These are phyloP conservation scores for Acrobasis repandana DNA, from an alignment of 2,888 invertebrate species.

Conservation along the genomic window DNA sequence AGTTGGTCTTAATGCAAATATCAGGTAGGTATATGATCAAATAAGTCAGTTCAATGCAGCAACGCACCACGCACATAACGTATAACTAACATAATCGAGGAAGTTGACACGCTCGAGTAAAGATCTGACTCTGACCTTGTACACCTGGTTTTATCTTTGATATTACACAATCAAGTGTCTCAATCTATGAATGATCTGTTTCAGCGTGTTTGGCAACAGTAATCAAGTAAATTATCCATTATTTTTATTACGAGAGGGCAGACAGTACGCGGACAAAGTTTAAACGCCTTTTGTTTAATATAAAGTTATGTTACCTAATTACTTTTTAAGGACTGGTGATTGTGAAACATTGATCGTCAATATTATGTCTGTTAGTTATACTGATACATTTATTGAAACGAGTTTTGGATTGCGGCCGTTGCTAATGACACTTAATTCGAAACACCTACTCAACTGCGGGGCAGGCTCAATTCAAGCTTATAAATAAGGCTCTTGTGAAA, in stretches of 20 bases:
- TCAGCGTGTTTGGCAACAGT: neutral
- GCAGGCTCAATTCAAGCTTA: slow-evolving; percentile 28
- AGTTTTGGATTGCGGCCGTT: slow-evolving; percentile 44
- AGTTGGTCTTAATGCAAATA: slow-evolving; percentile 6
- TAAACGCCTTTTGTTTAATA: neutral
- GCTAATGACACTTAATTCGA: slow-evolving; percentile 37
- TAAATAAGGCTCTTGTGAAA: slow-evolving; percentile 40
- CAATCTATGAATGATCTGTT: neutral
- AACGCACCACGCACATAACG: slow-evolving; percentile 18
- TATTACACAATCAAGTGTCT: slow-evolving; percentile 1
- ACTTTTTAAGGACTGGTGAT: slow-evolving; percentile 4
- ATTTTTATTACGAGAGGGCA: neutral
- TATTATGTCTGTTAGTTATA: slow-evolving; percentile 2
- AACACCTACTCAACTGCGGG: slow-evolving; percentile 36
- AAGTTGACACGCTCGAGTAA: slow-evolving; percentile 45
- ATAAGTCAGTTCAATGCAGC: neutral
- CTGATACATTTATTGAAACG: slow-evolving; percentile 36
- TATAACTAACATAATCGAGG: slow-evolving; percentile 32
- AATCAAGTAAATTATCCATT: neutral
- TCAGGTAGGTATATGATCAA: slow-evolving; percentile 8
- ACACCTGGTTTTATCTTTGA: slow-evolving; percentile 20
- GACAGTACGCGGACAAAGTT: neutral
- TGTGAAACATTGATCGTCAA: neutral
- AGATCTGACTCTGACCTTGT: slow-evolving; percentile 46
- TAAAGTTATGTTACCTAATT: slow-evolving; percentile 2